Base-by-base conservation (phyloP, 2,113 vertebrate genomes). In the Actinemys pallida region DNA sequence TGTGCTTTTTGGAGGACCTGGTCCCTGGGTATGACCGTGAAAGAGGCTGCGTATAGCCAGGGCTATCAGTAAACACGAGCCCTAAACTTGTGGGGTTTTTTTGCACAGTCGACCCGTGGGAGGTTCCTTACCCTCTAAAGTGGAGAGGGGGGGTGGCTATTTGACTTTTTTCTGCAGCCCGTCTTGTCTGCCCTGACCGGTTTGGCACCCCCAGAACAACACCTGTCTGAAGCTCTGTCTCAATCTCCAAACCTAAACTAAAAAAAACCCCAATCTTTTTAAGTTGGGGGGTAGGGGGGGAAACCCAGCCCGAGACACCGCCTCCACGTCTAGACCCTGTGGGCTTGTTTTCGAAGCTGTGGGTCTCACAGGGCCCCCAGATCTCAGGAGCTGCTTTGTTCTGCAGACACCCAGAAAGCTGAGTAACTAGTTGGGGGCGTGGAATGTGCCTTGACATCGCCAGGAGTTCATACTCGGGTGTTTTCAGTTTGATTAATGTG, bases 401-500 rank as follows among this genome's bases (percentile, higher is more conserved):
- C 59, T 17, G 35, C 75, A 72, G 76, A 45, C 42, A 50, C 42
- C 14, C 81, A 13, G 39, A 20, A 16, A 13, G 53, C n/a, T 83
- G 62, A 83, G 45, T 78, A 83, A 80, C 45, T 7, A 4, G 10
- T 19, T 5, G 75, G 7, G 75, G 49, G 81, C 47, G 86, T 86
- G 75, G 24, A 50, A 27, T 13, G 39, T 10, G 49, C 5, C 22
- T 47, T 24, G 69, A 3, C 22, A 29, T 45, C 20, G 25, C 22
- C 10, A 29, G 6, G 20, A 27, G 39, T 76, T 76, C 75, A 53
- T 42, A 81, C 31, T 62, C 6, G 53, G 8, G 8, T 54, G 80
- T 54, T 80, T 80, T 88, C 56, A 62, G 79, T 87, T 87, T 83
- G 62, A 83, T 92, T 92, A 79, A 92, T 92, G 91, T 92, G 91